These are phyloP conservation scores for Coremacera marginata DNA, from an alignment of 2,888 invertebrate species.

Conservation along the genomic window DNA sequence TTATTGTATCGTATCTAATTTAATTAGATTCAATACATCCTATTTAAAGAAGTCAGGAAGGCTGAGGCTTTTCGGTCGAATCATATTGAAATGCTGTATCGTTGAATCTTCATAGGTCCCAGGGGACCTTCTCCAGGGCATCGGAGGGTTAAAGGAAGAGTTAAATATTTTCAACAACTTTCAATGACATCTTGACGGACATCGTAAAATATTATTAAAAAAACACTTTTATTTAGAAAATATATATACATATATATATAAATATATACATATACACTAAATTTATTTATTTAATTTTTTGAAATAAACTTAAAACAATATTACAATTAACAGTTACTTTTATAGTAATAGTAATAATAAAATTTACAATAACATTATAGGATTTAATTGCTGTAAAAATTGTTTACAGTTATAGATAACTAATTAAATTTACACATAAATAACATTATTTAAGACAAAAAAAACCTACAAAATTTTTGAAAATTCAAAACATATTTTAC, in stretches of 20 bases:
- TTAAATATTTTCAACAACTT: no score
- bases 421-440: constrained; percentile 1
- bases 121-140: no score
- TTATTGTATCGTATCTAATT: no score
- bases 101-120: no score
- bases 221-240: constrained; percentile 13
- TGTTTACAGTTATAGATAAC: background rate
- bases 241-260: background rate
- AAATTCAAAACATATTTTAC: background rate
- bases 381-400: background rate
- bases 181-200: no score
- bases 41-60: no score
- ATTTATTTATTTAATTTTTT: constrained; percentile 23
- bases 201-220: no score
- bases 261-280: background rate
- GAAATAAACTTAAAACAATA: constrained; percentile 29
- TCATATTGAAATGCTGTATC: no score
- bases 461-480: background rate
- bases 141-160: no score
- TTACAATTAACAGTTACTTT: constrained; percentile 17
- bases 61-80: no score
- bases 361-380: constrained; percentile 32
- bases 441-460: constrained; percentile 6
- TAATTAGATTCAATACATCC: no score
- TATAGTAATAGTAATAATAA: background rate